These are phyloP conservation scores for Saccostrea echinata DNA, from an alignment of 1,140 invertebrate species.

Conservation along the genomic window DNA sequence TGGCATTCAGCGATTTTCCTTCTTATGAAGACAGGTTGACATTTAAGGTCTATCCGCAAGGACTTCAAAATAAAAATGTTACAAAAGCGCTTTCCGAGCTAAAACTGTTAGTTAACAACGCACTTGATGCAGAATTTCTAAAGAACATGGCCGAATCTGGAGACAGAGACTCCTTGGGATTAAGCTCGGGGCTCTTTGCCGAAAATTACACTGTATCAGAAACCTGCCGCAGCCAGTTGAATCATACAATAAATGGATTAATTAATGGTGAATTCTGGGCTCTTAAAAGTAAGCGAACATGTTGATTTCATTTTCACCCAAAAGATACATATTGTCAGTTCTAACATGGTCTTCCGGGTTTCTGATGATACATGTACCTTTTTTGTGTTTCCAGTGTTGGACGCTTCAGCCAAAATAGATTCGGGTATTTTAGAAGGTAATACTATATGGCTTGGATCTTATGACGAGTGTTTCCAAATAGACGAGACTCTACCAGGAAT, in stretches of 20 bases:
- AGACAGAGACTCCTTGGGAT: background rate
- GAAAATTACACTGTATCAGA: conserved; percentile 1
- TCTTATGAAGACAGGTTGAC: background rate
- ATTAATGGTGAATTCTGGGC: conserved; percentile 4
- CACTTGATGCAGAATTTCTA: background rate
- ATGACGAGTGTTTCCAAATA: conserved; percentile 20
- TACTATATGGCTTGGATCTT: conserved; percentile 1
- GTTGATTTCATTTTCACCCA: background rate
- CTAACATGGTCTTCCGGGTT: background rate
- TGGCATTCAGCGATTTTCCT: background rate
- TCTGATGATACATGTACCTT: background rate
- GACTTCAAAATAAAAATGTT: background rate
- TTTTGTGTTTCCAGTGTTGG: background rate
- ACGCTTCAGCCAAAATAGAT: background rate
- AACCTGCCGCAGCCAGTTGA: background rate
- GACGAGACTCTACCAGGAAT: background rate
- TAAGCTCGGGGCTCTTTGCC: background rate
- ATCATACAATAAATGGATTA: background rate
- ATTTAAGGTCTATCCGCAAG: background rate
- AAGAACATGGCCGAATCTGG: background rate
- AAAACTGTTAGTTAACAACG: background rate
- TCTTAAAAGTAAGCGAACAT: conserved; percentile 1
- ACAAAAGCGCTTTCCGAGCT: background rate
- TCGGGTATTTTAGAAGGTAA: background rate
- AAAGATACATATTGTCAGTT: background rate